phyloP scores from a whole-genome alignment of 2,113 vertebrate genomes.

The Myrmecobius fasciatus region DNA sequence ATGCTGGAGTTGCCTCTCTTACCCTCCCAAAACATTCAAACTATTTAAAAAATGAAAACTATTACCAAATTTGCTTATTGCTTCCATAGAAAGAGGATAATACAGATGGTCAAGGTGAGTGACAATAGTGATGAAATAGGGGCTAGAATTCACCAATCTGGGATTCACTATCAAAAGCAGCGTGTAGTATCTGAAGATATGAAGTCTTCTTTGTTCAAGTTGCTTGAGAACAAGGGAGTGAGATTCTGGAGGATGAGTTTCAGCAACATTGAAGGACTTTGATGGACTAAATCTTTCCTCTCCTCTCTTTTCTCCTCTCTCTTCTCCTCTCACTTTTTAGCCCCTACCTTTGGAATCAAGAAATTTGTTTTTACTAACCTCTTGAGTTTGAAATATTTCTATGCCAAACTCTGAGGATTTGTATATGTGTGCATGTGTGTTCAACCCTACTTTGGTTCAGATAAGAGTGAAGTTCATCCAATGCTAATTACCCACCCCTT shows the following conservation, averaged over 20 bases:
- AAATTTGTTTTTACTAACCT: neutral
- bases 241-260: neutral
- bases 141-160: no score
- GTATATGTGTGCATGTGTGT: neutral
- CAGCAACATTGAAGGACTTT: neutral
- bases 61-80: neutral
- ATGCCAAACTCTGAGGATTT: neutral
- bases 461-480: no score
- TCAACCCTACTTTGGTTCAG: no score
- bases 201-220: neutral
- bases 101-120: no score
- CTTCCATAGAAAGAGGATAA: no score
- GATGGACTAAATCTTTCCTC: neutral
- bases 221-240: neutral
- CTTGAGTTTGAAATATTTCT: neutral
- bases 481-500: no score
- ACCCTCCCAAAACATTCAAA: neutral
- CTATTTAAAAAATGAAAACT: no score
- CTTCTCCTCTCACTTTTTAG: neutral
- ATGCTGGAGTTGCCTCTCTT: constrained; percentile 34
- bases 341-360: neutral
- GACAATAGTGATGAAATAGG: no score
- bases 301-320: accelerated
- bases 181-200: no score
- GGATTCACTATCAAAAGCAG: no score